phyloP scores from a whole-genome alignment of 1,140 invertebrate genomes.

The Dolichoris vasculosae region DNA sequence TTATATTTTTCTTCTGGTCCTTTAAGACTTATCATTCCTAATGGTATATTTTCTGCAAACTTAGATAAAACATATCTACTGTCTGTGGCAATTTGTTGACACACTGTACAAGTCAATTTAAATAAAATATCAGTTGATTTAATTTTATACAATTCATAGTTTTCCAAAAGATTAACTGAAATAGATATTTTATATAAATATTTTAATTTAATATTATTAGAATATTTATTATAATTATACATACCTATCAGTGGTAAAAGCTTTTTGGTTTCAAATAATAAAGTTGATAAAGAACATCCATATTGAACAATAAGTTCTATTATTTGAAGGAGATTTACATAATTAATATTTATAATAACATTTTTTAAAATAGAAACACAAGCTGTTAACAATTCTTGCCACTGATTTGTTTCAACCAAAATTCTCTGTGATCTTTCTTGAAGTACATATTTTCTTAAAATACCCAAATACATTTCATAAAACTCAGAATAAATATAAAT shows the following conservation, averaged over 20 bases:
- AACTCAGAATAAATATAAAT: constrained; percentile 53
- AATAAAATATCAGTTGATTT: constrained; percentile 54
- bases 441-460: constrained; percentile 59
- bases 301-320: constrained; percentile 59
- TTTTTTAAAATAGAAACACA: constrained; percentile 57
- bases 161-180: constrained; percentile 56
- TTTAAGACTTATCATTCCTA: constrained; percentile 56
- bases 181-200: constrained; percentile 45
- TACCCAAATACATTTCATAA: constrained; percentile 60
- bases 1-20: constrained; percentile 62
- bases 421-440: constrained; percentile 57
- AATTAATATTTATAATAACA: constrained; percentile 45
- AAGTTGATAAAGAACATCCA: constrained; percentile 60
- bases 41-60: constrained; percentile 63
- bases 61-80: constrained; percentile 60
- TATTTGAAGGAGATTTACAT: constrained; percentile 54
- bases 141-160: constrained; percentile 53
- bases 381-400: constrained; percentile 60
- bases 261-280: constrained; percentile 55
- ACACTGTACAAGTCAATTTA: constrained; percentile 59
- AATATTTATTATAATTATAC: constrained; percentile 17
- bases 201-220: background rate
- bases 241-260: constrained; percentile 61
- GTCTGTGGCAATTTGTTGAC: constrained; percentile 61
- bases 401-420: constrained; percentile 56